Evolutionary conservation across 2,888 invertebrate genomes (phyloP), one percentile per base, ranked within the genome.

Genomic region (Hirtodrosophila trivittata): DNA sequence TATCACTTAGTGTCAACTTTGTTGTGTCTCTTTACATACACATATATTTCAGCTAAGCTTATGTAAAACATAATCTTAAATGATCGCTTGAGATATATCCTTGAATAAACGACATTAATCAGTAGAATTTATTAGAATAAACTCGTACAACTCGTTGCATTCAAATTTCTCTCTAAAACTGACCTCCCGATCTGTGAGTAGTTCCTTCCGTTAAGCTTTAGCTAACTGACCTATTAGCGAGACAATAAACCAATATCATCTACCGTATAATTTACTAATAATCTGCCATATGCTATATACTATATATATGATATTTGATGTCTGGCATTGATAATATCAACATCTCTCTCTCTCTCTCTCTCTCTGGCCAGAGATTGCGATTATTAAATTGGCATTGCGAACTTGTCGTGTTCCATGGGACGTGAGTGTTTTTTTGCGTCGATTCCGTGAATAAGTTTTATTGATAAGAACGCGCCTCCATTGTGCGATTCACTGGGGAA

Each of bases 311-410:
- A 69, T 41, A 43, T 70, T 38, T 51, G 30, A 57, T 42, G 68
- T 60, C 75, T 77, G 81, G 70, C 57, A 35, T 70, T 81, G 57
- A 77, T 81, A 73, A 49, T 67, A 76, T 72, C 65, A 57, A 60
- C 63, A 66, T 60, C 37, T 76, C 52, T 25, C 52, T 13, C 62
- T 8, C 16, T 43, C 43, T 38, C 33, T 38, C 55, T 25, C 55
- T 13, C 62, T 8, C 21, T 43, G 37, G n/a, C n/a, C n/a, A n/a
- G n/a, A n/a, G n/a, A n/a, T 45, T 30, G 30, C 30, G 52, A 45
- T 47, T 39, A 54, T 25, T 43, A 51, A 60, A 82, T 52, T 77
- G 60, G 21, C 51, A 21, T 47, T 42, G 16, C 41, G 50, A 42
- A 21, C 28, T 52, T 37, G 49, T 59, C 26, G 16, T 12, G 1